These are phyloP conservation scores for Eucriotettix oculatus DNA, from an alignment of 2,888 invertebrate genomes.

Conservation along the genomic window DNA sequence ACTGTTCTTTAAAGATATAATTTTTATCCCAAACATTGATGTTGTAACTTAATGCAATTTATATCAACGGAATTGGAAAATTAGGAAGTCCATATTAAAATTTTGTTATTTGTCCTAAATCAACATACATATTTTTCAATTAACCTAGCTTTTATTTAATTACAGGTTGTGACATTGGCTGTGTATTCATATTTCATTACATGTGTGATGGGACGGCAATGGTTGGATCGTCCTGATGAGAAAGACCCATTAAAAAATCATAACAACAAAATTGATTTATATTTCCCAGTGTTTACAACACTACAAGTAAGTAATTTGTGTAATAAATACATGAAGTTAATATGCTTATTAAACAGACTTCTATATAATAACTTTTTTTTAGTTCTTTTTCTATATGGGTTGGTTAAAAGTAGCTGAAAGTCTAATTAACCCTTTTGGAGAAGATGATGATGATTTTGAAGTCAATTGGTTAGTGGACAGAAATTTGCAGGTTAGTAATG, in stretches of 20 bases:
- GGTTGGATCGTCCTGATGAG: conserved; percentile 39
- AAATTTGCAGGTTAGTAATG: conserved; percentile 50
- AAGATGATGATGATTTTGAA: conserved; percentile 84
- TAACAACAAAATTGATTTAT: conserved; percentile 48
- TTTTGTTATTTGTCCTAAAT: too few species aligned
- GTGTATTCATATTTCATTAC: conserved; percentile 86
- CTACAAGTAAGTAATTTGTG: conserved; percentile 77
- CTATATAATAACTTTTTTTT: conserved; percentile 16
- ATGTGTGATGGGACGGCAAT: conserved; percentile 77
- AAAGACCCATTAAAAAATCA: conserved; percentile 22
- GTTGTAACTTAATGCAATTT: too few species aligned
- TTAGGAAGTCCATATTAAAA: too few species aligned
- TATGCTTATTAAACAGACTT: background rate
- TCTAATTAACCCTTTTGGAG: conserved; percentile 80
- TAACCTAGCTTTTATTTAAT: too few species aligned
- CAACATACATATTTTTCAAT: too few species aligned
- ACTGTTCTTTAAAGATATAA: too few species aligned
- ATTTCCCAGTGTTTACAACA: conserved; percentile 80
- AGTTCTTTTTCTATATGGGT: conserved; percentile 40
- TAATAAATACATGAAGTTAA: background rate
- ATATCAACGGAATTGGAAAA: too few species aligned
- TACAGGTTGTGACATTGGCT: conserved; percentile 69
- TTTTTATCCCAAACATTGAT: too few species aligned
- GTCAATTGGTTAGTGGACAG: conserved; percentile 88
- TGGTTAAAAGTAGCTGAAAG: conserved; percentile 88